These are phyloP conservation scores for Panopea generosa DNA, from an alignment of 2,888 invertebrate genomes.

Conservation along the genomic window DNA sequence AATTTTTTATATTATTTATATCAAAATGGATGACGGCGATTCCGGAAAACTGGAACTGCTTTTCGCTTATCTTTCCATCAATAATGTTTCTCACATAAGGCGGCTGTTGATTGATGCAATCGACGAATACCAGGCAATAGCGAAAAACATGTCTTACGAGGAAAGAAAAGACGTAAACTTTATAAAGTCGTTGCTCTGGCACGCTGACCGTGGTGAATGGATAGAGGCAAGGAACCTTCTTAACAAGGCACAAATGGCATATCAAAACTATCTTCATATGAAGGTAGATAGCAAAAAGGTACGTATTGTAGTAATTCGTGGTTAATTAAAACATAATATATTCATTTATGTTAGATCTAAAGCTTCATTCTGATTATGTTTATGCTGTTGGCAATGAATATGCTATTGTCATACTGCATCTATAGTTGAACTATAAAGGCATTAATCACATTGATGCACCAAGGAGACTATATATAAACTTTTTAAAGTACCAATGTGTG, in stretches of 20 bases:
- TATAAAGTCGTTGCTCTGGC: slow-evolving; percentile 44
- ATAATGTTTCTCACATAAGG: slow-evolving; percentile 42
- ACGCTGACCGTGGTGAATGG: slow-evolving; percentile 53
- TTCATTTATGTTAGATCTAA: no score
- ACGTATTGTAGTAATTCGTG: slow-evolving; percentile 9
- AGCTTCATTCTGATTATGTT: no score
- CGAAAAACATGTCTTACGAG: slow-evolving; percentile 28
- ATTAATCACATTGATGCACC: no score
- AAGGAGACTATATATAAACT: no score
- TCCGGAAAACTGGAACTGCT: slow-evolving; percentile 45
- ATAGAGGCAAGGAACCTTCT: slow-evolving; percentile 32
- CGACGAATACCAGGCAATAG: slow-evolving; percentile 46
- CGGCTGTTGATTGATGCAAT: slow-evolving; percentile 42
- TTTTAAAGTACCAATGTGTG: no score
- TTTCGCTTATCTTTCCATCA: slow-evolving; percentile 48
- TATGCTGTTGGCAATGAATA: no score
- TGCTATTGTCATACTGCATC: no score
- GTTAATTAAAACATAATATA: no score
- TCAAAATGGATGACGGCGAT: neutral
- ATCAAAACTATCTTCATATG: slow-evolving; percentile 34
- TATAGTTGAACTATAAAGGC: no score
- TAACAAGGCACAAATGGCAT: slow-evolving; percentile 45
- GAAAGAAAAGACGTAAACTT: slow-evolving; percentile 42
- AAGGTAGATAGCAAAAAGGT: slow-evolving; percentile 4
- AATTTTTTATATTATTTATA: no score